Evolutionary conservation across 1,140 invertebrate species (phyloP), one percentile per base, ranked within the genome.

Genomic region (Holcopasites calliopsidis): DNA sequence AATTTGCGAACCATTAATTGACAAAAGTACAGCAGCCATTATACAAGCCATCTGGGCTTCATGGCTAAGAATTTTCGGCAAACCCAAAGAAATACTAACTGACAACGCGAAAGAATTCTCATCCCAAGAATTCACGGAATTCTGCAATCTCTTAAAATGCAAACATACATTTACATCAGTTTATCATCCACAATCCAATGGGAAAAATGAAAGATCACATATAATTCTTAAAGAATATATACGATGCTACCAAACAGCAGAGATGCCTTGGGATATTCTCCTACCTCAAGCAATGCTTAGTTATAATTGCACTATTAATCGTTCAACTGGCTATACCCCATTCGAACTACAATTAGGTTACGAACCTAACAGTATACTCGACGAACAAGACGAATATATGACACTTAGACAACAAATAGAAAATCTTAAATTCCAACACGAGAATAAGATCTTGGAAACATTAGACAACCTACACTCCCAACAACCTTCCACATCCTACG

Each of bases 281-380:
- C 10, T 61, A 0, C 58, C 23, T 7, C 23, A 61, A 61, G 35
- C 57, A 10, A 42, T 42, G 57, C 57, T 40, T 6, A 60, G 13
- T 60, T 60, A 60, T 10, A 60, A 60, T 13, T 60, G 57, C 57
- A 60, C 57, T 2, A 60, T 60, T 6, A 60, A 58, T n/a, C 55
- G 33, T 7, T 4, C 35, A 1, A 61, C 58, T 0, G 58, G 38
- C 26, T 61, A 42, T 33, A 61, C 38, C 2, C 38, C 58, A 26
- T 61, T 61, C 13, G 58, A 61, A 42, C 44, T 61, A 28, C 58
- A 61, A 28, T 5, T 61, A 61, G 58, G 35, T 18, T 42, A 60
- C 4, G 35, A 60, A 60, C 57, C 35, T 6, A 60, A 42, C 4
- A 42, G 35, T 26, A 60, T 60, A 4, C n/a, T 60, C 16, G 21